Conservation (phyloP, 2,797 vertebrate genomes). For the Anniella stebbinsi region DNA sequence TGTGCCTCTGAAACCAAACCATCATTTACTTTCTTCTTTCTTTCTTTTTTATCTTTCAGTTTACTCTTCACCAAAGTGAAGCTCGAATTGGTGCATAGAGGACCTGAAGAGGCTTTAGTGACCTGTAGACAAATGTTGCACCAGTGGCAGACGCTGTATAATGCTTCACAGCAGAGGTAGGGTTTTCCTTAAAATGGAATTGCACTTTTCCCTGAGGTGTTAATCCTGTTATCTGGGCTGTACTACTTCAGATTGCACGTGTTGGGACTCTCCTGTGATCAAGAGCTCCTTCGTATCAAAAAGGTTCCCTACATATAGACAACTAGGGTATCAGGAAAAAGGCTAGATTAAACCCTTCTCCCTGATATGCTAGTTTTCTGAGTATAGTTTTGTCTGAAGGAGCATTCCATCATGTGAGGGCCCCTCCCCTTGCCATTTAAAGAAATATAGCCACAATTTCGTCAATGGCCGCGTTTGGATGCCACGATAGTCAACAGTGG, state of each 20-base stretch:
- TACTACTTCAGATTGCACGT: neutral
- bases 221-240: neutral
- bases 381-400: neutral
- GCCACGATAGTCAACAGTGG: no score
- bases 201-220: neutral
- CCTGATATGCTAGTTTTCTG: neutral
- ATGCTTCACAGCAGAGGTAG: slow-evolving; percentile 87
- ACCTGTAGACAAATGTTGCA: slow-evolving; percentile 93
- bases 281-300: neutral
- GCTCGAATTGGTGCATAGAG: slow-evolving; percentile 88
- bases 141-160: slow-evolving; percentile 90
- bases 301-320: neutral
- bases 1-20: neutral
- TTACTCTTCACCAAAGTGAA: slow-evolving; percentile 96
- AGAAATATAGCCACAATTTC: neutral
- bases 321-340: neutral
- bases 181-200: slow-evolving; percentile 45
- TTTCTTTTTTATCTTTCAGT: slow-evolving; percentile 76
- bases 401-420: neutral
- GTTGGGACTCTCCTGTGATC: neutral
- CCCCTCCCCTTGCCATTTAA: neutral
- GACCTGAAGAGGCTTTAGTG: slow-evolving; percentile 89
- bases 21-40: slow-evolving; percentile 7
- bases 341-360: neutral
- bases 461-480: no score